A percentile compares a stretch with the other conserved stretches of the same genome.
Evolutionary conservation across 2,888 invertebrate species (phyloP).

Genomic region (Dinocampus coccinellae): DNA sequence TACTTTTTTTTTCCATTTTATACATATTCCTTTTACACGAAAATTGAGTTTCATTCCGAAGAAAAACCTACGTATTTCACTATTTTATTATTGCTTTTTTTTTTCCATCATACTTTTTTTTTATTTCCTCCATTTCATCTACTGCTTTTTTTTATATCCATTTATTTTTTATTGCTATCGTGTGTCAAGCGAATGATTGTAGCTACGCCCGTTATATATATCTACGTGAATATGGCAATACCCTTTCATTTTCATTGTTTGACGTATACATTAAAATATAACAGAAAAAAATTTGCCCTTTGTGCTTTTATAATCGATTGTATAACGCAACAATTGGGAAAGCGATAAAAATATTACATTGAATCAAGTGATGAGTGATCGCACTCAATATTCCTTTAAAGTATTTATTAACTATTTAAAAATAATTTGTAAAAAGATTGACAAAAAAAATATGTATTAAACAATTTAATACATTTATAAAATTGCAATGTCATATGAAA

Average conservation of each 20-base stretch:
- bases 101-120: neutral
- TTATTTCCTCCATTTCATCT: neutral
- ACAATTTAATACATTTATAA: too few relatives aligned
- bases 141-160: neutral
- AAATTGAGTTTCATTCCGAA: neutral
- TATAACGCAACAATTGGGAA: neutral
- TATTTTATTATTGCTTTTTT: neutral
- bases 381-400: too few relatives aligned
- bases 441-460: too few relatives aligned
- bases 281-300: neutral
- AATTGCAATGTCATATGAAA: too few relatives aligned
- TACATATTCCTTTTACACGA: neutral
- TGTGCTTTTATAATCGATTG: neutral
- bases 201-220: neutral
- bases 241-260: neutral
- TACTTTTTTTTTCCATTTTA: neutral
- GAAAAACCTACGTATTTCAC: neutral
- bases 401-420: too few relatives aligned
- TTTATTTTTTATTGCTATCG: neutral
- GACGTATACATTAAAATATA: neutral
- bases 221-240: too few relatives aligned
- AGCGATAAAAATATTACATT: slow-evolving; percentile 8
- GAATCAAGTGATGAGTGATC: slow-evolving; percentile 2
- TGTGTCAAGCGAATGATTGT: neutral
- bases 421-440: too few relatives aligned